Evolutionary conservation across 92 coral and sea anemone species (phyloP), one percentile per base, ranked within the genome.

Genomic region (Ricordea florida): DNA sequence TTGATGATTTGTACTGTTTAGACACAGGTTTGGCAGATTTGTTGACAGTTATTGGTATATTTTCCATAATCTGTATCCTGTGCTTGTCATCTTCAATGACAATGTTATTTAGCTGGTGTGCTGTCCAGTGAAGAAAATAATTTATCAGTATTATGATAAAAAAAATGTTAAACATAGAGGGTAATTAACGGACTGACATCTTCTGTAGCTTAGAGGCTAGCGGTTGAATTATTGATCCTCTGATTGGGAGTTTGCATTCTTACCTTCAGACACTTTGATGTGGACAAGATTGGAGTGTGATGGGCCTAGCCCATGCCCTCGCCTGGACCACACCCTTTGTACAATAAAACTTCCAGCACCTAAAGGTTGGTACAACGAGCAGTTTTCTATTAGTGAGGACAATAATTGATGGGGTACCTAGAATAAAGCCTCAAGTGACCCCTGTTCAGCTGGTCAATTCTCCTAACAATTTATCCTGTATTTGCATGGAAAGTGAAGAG

Each of bases 301-400:
- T 23, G 94, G 91, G 6, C 87, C 97, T 24, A 91, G 89, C 31
- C 98, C 98, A 14, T 58, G 81, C 13, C 89, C 92, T 14, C 97
- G 98, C 2, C 92, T 94, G 6, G 98, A 94, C 57, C 98, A 94
- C 88, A 88, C 97, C 27, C 88, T 94, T 42, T 92, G 92, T 53
- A 59, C 94, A 25, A 71, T 91, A 24, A 76, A 77, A 13, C 38
- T 94, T 52, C 71, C 78, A 8, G 82, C 59, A 16, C 21, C 52
- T n/a, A 49, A 61, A 51, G 94, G 92, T 91, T 69, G 46, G 11
- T 66, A 16, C 22, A 1, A 18, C 25, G 0, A 46, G n/a, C 11
- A 29, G 61, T 23, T 6, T 16, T 10, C 7, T 52, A 3, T n/a
- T n/a, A n/a, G n/a, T n/a, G n/a, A n/a, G n/a, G n/a, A n/a, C n/a